A percentile compares a stretch with the other conserved stretches of the same genome.
Conservation (phyloP, 2,797 vertebrate genomes). For the Otolemur crassicaudatus region DNA sequence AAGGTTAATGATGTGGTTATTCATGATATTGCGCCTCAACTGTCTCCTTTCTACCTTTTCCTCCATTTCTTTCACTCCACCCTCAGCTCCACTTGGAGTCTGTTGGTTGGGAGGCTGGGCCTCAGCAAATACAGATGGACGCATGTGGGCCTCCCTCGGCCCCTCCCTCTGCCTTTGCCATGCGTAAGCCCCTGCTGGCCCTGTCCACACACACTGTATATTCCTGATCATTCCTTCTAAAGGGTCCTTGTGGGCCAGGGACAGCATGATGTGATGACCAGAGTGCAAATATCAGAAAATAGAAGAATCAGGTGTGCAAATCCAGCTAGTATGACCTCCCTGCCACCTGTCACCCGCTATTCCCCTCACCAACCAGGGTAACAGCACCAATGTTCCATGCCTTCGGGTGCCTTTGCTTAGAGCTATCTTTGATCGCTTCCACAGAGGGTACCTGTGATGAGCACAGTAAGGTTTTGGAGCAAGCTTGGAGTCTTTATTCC, state of each 20-base stretch:
- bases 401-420: background rate
- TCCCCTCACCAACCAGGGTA: background rate
- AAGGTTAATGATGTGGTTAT: background rate
- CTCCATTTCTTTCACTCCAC: background rate
- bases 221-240: background rate
- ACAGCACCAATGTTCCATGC: background rate
- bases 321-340: background rate
- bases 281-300: background rate
- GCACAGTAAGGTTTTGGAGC: background rate
- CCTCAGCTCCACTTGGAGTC: background rate
- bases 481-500: background rate
- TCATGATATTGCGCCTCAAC: background rate
- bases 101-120: background rate
- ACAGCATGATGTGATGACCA: background rate
- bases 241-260: background rate
- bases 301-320: background rate
- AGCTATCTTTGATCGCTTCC: background rate
- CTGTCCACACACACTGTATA: background rate
- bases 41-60: background rate
- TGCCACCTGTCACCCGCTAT: no score
- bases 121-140: background rate
- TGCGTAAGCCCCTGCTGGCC: background rate
- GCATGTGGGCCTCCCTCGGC: background rate
- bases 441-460: background rate
- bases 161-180: background rate